A percentile compares a stretch with the other conserved stretches of the same genome.
These are phyloP conservation scores for Larimichthys polyactis DNA, from an alignment of 2,113 vertebrate genomes.

Conservation along the genomic window DNA sequence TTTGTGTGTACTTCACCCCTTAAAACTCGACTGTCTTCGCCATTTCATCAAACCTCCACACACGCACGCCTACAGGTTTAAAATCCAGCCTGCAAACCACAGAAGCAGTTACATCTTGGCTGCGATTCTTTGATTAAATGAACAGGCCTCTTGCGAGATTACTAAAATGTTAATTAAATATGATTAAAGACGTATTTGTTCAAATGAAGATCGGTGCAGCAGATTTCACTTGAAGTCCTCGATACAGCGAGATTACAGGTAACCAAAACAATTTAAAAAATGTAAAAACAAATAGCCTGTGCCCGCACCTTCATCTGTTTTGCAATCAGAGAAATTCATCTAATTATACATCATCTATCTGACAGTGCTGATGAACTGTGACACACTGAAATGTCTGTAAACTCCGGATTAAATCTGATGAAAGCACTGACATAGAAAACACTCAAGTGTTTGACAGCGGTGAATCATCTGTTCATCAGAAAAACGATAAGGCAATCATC, in stretches of 20 bases:
- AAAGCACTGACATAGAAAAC: too few relatives aligned
- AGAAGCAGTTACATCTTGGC: neutral
- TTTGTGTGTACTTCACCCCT: conserved; percentile 26
- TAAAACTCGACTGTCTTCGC: conserved; percentile 10
- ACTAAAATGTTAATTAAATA: conserved; percentile 15
- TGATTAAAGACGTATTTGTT: neutral
- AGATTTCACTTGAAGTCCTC: neutral
- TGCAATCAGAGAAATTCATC: neutral
- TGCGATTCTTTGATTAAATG: conserved; percentile 15
- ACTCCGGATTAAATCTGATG: too few relatives aligned
- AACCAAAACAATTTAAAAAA: conserved; percentile 25
- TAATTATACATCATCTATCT: too few relatives aligned
- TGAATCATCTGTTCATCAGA: too few relatives aligned
- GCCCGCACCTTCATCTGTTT: neutral
- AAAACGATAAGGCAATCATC: too few relatives aligned
- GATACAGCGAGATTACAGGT: neutral
- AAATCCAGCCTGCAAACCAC: conserved; percentile 26
- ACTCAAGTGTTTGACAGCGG: too few relatives aligned
- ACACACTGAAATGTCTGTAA: too few relatives aligned
- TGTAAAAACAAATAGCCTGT: neutral
- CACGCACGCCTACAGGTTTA: conserved; percentile 16
- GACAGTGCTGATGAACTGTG: too few relatives aligned
- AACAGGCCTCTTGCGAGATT: neutral
- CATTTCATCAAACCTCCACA: conserved; percentile 29
- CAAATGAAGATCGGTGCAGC: neutral